Evolutionary conservation across 1,140 invertebrate genomes (phyloP).

Genomic region (Calephelis nemesis): DNA sequence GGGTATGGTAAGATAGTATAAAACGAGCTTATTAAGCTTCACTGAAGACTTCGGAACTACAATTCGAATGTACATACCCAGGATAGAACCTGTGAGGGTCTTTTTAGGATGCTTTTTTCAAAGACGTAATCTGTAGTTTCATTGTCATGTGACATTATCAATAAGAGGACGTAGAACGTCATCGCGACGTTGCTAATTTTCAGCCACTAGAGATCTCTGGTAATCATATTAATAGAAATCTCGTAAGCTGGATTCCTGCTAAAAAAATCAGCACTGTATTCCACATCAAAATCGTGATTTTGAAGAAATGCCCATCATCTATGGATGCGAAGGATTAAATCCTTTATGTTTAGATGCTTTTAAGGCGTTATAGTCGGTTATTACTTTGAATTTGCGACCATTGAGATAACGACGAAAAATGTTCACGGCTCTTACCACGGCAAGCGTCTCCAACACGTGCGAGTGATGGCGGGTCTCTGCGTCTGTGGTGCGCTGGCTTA

Average conservation of each 20-base stretch:
- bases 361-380: slow-evolving; percentile 38
- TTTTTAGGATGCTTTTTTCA: slow-evolving; percentile 22
- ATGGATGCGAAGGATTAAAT: slow-evolving; percentile 41
- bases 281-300: slow-evolving; percentile 26
- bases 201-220: slow-evolving; percentile 19
- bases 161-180: slow-evolving; percentile 16
- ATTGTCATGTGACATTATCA: slow-evolving; percentile 10
- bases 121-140: slow-evolving; percentile 17
- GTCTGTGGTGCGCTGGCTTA: slow-evolving; percentile 30
- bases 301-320: slow-evolving; percentile 28
- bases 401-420: slow-evolving; percentile 45
- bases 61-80: slow-evolving; percentile 9
- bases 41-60: slow-evolving; percentile 38
- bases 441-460: slow-evolving; percentile 58
- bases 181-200: slow-evolving; percentile 25
- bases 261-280: slow-evolving; percentile 28
- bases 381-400: slow-evolving; percentile 26
- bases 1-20: slow-evolving; percentile 35
- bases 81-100: slow-evolving; percentile 11
- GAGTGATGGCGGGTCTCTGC: slow-evolving; percentile 50
- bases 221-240: slow-evolving; percentile 20
- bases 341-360: slow-evolving; percentile 41
- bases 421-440: slow-evolving; percentile 40
- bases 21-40: slow-evolving; percentile 39
- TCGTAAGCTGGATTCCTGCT: slow-evolving; percentile 22